Base-by-base conservation (phyloP, 2,888 invertebrate genomes). In the Troides helena region DNA sequence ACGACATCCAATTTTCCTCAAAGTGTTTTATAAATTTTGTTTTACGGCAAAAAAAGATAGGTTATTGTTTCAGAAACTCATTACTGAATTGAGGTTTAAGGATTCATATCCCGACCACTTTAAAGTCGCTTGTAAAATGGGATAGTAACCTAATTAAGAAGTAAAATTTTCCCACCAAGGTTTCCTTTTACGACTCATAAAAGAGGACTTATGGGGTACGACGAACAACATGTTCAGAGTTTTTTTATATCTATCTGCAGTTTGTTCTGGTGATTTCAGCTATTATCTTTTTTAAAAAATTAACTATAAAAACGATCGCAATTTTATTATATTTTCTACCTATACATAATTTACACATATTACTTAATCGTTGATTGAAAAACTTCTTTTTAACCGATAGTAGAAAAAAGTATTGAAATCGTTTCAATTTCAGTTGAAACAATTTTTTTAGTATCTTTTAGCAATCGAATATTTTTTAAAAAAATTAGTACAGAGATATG, bases 171-270 rank as follows among this genome's bases (percentile, higher is more conserved):
- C 80, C 85, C 80, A 78, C 80, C 77, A 79, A 83, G 83, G 84
- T 84, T 83, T 81, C 79, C 71, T 85, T 91, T 91, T 90, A 90
- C 86, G 86, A 85, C 82, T 88, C 88, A 88, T 90, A 89, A 90
- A 90, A 87, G 36, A 81, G 80, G 82, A 78, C 86, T 84, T 88
- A 87, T 82, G 83, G 83, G 84, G 83, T 78, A 81, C 78, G 81
- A 82, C 84, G 87, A 87, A 88, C 80, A 81, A 81, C 81, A 81
- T 80, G 81, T 78, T 76, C 79, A 75, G 80, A 83, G 80, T 62
- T 69, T 86, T 87, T 87, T 86, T 83, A 86, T 80, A 77, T 76
- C 78, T 84, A 78, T 77, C 80, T 78, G 80, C 74, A 78, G 74
- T 81, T 87, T 86, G 81, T 84, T 85, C 81, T 12, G n/a, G 6